A percentile compares a stretch with the other conserved stretches of the same genome.
Evolutionary conservation across 2,113 vertebrate species (phyloP).

Genomic region (Antechinus stuartii): DNA sequence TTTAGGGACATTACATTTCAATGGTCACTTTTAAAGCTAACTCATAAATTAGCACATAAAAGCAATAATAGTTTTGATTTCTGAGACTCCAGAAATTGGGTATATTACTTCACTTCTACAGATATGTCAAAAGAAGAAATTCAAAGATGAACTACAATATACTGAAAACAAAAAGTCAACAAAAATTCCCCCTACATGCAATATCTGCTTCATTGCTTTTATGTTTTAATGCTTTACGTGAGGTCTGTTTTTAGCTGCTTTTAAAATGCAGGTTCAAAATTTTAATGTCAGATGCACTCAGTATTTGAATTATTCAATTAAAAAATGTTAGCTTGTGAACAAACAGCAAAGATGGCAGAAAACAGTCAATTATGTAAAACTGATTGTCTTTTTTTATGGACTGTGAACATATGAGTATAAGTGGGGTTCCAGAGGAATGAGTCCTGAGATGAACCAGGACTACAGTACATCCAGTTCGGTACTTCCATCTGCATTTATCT

Average conservation of each 20-base stretch:
- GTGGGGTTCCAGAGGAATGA: not conserved
- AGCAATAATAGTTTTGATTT: constrained; percentile 78
- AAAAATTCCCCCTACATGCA: not conserved
- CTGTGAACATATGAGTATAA: not conserved
- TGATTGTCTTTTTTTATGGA: not conserved
- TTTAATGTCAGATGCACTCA: constrained; percentile 52
- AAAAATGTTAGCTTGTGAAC: constrained; percentile 41
- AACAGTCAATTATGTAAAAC: constrained; percentile 14
- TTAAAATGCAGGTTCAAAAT: constrained; percentile 48
- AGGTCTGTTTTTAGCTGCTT: constrained; percentile 41
- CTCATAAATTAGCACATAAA: constrained; percentile 80
- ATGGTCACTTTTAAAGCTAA: constrained; percentile 81
- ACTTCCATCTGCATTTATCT: no score
- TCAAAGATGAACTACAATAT: constrained; percentile 65
- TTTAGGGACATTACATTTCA: constrained; percentile 76
- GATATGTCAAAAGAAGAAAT: constrained; percentile 66
- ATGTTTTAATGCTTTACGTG: constrained; percentile 60
- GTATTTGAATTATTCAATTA: constrained; percentile 62
- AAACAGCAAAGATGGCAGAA: not conserved
- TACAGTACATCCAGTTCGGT: not conserved
- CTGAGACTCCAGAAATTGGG: constrained; percentile 62
- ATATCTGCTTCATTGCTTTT: constrained; percentile 33
- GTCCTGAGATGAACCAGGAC: not conserved
- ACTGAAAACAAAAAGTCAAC: constrained; percentile 51
- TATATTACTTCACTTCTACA: constrained; percentile 78